phyloP scores from a whole-genome alignment of 2,888 invertebrate genomes.

The Stramonita haemastoma region DNA sequence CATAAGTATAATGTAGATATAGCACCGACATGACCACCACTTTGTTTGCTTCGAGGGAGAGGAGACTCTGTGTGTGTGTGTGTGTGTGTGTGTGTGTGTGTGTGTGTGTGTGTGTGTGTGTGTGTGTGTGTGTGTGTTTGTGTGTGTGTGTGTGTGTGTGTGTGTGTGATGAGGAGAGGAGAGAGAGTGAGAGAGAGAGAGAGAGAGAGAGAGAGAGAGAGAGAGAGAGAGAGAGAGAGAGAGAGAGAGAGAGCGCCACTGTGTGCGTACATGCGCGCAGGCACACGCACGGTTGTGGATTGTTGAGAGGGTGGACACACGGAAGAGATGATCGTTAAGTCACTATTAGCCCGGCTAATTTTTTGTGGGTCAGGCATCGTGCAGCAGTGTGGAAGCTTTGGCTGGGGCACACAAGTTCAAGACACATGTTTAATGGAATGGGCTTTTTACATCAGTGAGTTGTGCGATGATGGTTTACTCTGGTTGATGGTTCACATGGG shows the following conservation, averaged over 20 bases:
- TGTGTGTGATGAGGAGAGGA: background rate
- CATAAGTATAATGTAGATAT: background rate
- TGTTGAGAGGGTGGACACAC: background rate
- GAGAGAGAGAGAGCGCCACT: background rate
- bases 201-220: slow-evolving; percentile 13
- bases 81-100: slow-evolving; percentile 5
- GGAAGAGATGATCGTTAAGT: background rate
- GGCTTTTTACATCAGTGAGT: no score
- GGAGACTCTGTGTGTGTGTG: background rate
- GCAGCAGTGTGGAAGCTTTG: no score
- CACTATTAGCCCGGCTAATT: no score
- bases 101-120: slow-evolving; percentile 22
- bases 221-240: slow-evolving; percentile 17
- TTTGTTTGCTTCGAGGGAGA: background rate
- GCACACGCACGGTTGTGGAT: background rate
- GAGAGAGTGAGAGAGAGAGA: background rate
- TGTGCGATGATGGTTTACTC: no score
- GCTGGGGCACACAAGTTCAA: no score
- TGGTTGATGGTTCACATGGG: no score
- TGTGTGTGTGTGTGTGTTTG: background rate
- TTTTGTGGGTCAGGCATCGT: no score
- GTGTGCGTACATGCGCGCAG: background rate
- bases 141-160: slow-evolving; percentile 19
- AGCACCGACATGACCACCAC: background rate
- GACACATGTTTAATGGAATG: no score